Percentiles rank a stretch among this genome's conserved stretches.
Conservation (phyloP, 2,797 vertebrate genomes). For the Crocodylus rhombifer region DNA sequence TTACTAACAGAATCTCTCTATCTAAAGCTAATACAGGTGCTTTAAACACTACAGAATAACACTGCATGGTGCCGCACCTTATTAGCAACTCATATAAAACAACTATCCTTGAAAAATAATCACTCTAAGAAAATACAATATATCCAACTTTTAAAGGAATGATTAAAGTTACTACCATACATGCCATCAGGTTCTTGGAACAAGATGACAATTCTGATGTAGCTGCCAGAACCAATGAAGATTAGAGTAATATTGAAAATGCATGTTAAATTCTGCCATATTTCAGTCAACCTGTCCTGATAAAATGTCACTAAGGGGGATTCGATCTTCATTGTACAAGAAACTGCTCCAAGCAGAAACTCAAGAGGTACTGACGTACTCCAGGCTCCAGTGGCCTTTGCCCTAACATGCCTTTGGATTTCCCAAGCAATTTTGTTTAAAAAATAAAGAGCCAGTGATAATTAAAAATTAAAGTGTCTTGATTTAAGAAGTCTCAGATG, state of each 20-base stretch:
- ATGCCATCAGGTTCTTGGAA: not conserved
- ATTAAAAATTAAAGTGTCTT: not conserved
- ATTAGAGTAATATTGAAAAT: not conserved
- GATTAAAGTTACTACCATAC: not conserved
- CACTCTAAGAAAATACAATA: not conserved
- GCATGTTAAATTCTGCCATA: not conserved
- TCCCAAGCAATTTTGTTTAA: conserved; percentile 3
- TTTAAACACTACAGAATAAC: not conserved
- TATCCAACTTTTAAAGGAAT: not conserved
- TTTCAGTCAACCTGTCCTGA: not conserved
- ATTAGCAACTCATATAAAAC: not conserved
- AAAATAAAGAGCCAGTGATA: not conserved
- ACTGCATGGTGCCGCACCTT: not conserved
- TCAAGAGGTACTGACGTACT: not conserved
- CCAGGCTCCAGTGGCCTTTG: not conserved
- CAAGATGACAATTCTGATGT: not conserved
- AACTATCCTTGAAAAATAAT: not conserved
- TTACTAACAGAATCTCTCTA: conserved; percentile 53
- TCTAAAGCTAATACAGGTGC: conserved; percentile 16
- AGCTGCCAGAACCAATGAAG: not conserved
- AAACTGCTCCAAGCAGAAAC: not conserved
- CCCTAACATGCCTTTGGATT: not conserved
- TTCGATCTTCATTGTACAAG: not conserved
- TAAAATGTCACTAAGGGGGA: not conserved
- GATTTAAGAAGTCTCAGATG: not conserved